phyloP scores from a whole-genome alignment of 2,113 vertebrate species.

The Gorsachius goisagi region DNA sequence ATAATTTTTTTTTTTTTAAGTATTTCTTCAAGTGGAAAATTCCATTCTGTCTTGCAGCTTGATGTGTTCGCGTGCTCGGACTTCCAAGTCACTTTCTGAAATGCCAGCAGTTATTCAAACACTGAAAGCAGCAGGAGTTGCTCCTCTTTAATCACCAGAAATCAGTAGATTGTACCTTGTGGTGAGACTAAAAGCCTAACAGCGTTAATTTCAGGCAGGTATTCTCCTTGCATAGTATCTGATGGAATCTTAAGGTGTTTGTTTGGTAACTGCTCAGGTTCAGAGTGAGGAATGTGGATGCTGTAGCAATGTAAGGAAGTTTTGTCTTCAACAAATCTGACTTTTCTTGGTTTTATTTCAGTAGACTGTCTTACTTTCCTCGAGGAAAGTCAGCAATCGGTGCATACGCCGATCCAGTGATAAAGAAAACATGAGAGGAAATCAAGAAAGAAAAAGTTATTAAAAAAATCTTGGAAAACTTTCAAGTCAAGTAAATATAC shows the following conservation, averaged over 20 bases:
- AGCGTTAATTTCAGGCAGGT: background rate
- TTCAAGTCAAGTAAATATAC: background rate
- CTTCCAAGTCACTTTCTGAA: background rate
- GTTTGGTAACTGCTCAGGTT: background rate
- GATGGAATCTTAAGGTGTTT: background rate
- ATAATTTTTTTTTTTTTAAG: background rate
- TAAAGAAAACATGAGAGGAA: background rate
- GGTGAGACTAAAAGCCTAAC: background rate
- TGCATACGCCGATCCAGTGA: background rate
- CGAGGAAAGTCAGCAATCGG: too few relatives aligned
- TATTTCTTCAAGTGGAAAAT: background rate
- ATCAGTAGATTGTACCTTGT: background rate
- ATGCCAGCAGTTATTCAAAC: background rate
- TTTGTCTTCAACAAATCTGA: background rate
- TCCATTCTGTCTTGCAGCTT: background rate
- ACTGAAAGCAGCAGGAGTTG: background rate
- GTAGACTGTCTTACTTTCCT: background rate
- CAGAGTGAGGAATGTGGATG: background rate
- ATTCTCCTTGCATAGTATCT: background rate
- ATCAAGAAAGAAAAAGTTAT: background rate
- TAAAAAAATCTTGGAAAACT: background rate
- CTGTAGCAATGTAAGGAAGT: background rate
- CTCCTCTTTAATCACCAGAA: background rate
- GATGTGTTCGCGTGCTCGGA: background rate
- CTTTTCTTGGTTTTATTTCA: background rate